Conservation (phyloP, 2,113 vertebrate genomes). For the Erpornis zantholeuca region DNA sequence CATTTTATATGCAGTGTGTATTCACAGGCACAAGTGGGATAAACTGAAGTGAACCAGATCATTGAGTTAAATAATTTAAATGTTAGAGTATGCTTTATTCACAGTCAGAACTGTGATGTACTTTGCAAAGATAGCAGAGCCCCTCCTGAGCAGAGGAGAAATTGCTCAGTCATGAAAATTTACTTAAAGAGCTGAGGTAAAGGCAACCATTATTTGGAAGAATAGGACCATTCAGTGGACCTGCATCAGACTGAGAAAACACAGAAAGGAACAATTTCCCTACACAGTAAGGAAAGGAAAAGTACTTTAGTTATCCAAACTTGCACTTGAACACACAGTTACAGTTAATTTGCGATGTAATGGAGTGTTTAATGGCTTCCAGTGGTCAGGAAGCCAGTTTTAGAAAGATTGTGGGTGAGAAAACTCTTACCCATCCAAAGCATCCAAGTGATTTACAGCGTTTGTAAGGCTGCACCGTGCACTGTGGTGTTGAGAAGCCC, state of each 20-base stretch:
- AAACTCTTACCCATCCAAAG: not conserved
- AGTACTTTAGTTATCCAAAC: not conserved
- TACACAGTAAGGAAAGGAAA: not conserved
- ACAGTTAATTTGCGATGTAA: conserved; percentile 10
- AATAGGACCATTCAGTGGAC: not conserved
- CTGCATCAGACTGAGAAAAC: not conserved
- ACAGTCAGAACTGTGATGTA: not conserved
- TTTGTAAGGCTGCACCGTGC: not conserved
- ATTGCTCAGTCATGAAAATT: not conserved
- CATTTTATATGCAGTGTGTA: not conserved
- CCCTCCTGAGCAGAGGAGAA: not conserved
- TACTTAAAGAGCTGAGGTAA: not conserved
- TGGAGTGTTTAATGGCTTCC: conserved; percentile 21
- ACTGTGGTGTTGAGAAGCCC: not conserved
- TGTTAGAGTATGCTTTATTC: not conserved
- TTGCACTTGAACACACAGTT: not conserved
- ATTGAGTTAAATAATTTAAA: not conserved
- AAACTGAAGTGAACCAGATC: not conserved
- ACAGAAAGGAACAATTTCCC: not conserved
- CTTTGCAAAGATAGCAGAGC: not conserved
- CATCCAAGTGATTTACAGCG: not conserved
- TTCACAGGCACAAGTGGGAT: not conserved
- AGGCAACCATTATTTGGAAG: not conserved
- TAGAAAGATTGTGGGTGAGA: not conserved
- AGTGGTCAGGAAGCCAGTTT: conserved; percentile 18